Base-by-base conservation (phyloP, 1,140 invertebrate genomes). In the Prorops nasuta region DNA sequence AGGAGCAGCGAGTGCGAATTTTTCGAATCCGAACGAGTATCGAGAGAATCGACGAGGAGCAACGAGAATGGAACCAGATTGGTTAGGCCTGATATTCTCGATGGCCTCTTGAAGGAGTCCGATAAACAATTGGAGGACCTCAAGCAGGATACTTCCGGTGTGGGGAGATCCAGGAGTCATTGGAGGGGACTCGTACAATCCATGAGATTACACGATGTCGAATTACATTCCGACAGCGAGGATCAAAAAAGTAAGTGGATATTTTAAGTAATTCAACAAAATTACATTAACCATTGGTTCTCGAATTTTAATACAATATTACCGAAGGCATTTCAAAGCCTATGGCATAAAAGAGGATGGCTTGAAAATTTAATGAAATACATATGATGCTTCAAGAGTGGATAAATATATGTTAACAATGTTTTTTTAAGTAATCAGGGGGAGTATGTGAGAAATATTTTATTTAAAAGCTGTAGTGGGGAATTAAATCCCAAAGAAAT, bases 181-280 rank as follows among this genome's bases (percentile, higher is more conserved):
- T 72, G 64, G 67, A 51, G 54, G 46, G 56, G 60, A 36, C 61
- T 65, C 43, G 63, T 63, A 21, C 64, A 67, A 36, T 67, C 64
- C 1, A 67, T 67, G 64, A 65, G 64, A 32, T 32, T 67, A 6
- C 66, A 72, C 42, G 71, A 73, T 15, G 69, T 60, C 0, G 70
- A 75, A 14, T 54, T 67, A 3, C 67, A 66, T 36, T 75, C 72
- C 3, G 70, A 75, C 32, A 66, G 58, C 51, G 72, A 75, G 49
- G 72, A 72, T 2, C 63, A 72, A 10, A 57, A 61, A 10, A 75
- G n/a, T 71, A 51, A 71, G 72, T 75, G 31, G 67, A 66, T 47
- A 34, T n/a, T n/a, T n/a, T n/a, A n/a, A n/a, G n/a, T n/a, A n/a
- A n/a, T n/a, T n/a, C n/a, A n/a, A n/a, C n/a, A n/a, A n/a, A n/a